phyloP scores from a whole-genome alignment of 1,140 invertebrate species.

The Lerema accius region DNA sequence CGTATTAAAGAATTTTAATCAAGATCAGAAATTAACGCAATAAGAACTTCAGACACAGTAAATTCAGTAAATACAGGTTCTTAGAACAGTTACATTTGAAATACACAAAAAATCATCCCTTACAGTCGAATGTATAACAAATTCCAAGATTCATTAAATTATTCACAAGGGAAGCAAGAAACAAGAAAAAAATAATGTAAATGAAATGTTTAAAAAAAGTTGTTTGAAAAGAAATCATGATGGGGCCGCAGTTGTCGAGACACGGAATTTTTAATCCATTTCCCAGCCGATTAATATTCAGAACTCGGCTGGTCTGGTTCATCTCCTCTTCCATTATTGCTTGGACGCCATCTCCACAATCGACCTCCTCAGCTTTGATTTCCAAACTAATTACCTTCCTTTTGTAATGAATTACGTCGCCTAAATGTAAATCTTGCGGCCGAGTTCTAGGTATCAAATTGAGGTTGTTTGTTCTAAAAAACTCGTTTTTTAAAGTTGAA shows the following conservation, averaged over 20 bases:
- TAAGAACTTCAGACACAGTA: too few species aligned
- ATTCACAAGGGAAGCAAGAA: constrained; percentile 72
- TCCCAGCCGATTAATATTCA: constrained; percentile 81
- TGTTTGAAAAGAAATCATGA: constrained; percentile 76
- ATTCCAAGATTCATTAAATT: constrained; percentile 79
- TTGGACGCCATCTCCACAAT: constrained; percentile 59
- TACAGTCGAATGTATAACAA: constrained; percentile 52
- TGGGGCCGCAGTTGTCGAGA: constrained; percentile 68
- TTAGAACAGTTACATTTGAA: too few species aligned
- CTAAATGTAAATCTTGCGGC: constrained; percentile 33
- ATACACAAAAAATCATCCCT: constrained; percentile 7
- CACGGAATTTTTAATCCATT: constrained; percentile 82
- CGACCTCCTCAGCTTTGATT: constrained; percentile 68
- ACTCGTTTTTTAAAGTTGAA: too few species aligned
- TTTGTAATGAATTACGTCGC: constrained; percentile 61
- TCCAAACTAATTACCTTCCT: constrained; percentile 74
- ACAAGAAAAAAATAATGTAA: constrained; percentile 73
- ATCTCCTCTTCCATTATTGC: constrained; percentile 78
- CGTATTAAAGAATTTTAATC: constrained; percentile 21
- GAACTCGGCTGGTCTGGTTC: constrained; percentile 75
- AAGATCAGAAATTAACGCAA: neutral
- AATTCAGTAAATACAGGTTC: too few species aligned
- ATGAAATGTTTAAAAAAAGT: constrained; percentile 80
- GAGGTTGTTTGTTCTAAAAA: too few species aligned
- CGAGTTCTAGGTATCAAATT: too few species aligned